Evolutionary conservation across 2,888 invertebrate genomes (phyloP).

Genomic region (Dione vanillae): DNA sequence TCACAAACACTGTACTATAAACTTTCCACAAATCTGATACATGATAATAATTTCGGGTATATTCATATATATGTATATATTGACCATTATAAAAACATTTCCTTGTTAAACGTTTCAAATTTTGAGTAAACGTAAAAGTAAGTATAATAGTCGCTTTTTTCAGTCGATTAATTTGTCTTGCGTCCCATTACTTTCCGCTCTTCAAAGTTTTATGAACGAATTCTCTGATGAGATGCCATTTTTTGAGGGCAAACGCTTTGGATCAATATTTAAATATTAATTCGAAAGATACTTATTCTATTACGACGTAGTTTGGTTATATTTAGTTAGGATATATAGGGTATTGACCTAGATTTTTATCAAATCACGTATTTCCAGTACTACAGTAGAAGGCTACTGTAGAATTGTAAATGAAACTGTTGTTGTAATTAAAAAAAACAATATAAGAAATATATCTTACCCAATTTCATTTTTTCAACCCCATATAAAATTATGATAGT

Average conservation of each 20-base stretch:
- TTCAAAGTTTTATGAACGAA: constrained; percentile 12
- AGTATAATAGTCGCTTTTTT: constrained; percentile 11
- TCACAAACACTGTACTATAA: too few relatives aligned
- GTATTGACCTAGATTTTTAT: too few relatives aligned
- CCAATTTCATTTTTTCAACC: not conserved
- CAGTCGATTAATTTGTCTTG: constrained; percentile 20
- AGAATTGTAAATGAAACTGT: too few relatives aligned
- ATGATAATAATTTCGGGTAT: too few relatives aligned
- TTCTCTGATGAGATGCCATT: not conserved
- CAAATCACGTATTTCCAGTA: too few relatives aligned
- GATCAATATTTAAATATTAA: not conserved
- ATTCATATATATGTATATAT: too few relatives aligned
- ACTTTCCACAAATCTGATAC: too few relatives aligned
- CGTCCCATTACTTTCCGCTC: constrained; percentile 14
- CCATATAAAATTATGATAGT: not conserved
- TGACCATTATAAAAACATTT: not conserved
- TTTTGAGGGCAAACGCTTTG: not conserved
- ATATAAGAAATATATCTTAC: not conserved
- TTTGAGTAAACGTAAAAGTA: constrained; percentile 6
- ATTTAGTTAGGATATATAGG: too few relatives aligned
- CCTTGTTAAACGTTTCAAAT: not conserved
- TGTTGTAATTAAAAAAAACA: too few relatives aligned
- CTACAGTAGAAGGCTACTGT: too few relatives aligned
- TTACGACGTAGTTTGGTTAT: not conserved
- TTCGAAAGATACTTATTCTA: not conserved